Percentiles rank a stretch among this genome's conserved stretches.
Evolutionary conservation across 2,888 invertebrate genomes (phyloP).

Genomic region (Dichetophora obliterata): DNA sequence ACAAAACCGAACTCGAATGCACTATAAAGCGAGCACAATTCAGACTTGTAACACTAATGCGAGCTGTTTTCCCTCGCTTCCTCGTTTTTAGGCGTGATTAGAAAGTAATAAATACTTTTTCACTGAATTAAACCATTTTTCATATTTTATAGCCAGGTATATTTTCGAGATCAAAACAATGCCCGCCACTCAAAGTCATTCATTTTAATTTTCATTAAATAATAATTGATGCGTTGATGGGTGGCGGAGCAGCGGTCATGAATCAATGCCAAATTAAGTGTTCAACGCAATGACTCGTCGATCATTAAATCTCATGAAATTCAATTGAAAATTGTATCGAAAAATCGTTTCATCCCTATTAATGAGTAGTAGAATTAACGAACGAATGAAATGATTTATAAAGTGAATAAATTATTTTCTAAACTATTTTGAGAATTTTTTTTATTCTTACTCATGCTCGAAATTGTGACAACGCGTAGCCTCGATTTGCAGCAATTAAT

Average conservation of each 20-base stretch:
- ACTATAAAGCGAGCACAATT: neutral
- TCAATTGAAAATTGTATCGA: neutral
- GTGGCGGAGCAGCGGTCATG: slow-evolving; percentile 10
- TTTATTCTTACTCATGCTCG: slow-evolving; percentile 20
- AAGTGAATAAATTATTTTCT: slow-evolving; percentile 18
- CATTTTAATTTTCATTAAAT: slow-evolving; percentile 24
- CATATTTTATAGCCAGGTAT: neutral
- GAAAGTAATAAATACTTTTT: neutral
- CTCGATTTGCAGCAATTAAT: slow-evolving; percentile 25
- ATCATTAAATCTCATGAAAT: neutral
- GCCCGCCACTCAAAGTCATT: neutral
- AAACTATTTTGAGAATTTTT: slow-evolving; percentile 4
- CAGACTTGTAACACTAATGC: neutral
- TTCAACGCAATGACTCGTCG: slow-evolving; percentile 18
- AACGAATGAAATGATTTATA: slow-evolving; percentile 16
- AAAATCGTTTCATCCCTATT: neutral
- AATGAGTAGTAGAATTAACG: slow-evolving; percentile 8
- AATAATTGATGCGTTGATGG: slow-evolving; percentile 32
- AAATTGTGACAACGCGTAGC: slow-evolving; percentile 16
- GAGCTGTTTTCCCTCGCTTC: neutral
- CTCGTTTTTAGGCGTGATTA: neutral
- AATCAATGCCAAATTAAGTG: slow-evolving; percentile 34
- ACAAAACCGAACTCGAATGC: neutral
- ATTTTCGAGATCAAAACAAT: neutral
- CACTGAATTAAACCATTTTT: neutral